A percentile compares a stretch with the other conserved stretches of the same genome.
phyloP scores from a whole-genome alignment of 2,888 invertebrate genomes.

The Hypomecis atomaria region DNA sequence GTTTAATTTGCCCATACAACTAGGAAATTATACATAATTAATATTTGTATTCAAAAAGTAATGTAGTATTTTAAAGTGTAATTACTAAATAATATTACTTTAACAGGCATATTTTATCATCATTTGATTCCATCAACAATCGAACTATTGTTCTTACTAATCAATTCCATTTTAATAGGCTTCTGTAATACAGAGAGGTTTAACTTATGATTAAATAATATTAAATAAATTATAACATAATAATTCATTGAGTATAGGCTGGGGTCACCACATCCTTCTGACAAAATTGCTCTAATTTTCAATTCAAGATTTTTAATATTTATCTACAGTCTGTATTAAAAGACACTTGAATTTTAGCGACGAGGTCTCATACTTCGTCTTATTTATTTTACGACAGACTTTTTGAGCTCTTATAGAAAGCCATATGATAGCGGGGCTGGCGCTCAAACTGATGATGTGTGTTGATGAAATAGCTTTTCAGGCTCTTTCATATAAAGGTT shows the following conservation, averaged over 20 bases:
- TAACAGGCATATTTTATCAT: conserved; percentile 13
- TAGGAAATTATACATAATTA: conserved; percentile 16
- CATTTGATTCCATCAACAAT: conserved; percentile 15
- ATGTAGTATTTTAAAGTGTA: conserved; percentile 19
- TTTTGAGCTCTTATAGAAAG: too few relatives aligned
- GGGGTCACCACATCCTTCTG: conserved; percentile 2
- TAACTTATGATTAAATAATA: conserved; percentile 28
- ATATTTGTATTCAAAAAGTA: conserved; percentile 24
- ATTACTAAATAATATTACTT: conserved; percentile 21
- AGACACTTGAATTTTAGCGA: conserved; percentile 1
- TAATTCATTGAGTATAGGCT: conserved; percentile 2
- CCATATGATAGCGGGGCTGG: too few relatives aligned
- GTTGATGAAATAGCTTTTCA: too few relatives aligned
- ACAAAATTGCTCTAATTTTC: background rate
- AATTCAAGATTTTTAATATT: background rate
- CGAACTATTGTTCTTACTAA: conserved; percentile 47
- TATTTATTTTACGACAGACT: too few relatives aligned
- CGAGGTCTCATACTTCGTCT: background rate
- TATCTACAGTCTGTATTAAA: background rate
- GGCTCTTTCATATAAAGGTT: too few relatives aligned
- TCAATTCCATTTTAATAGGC: conserved; percentile 62
- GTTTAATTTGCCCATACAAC: conserved; percentile 10
- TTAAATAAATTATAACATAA: conserved; percentile 9
- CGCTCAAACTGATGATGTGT: too few relatives aligned
- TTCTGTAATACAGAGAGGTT: conserved; percentile 34